Conservation (phyloP, 2,888 invertebrate genomes). For the Microplitis manilae region DNA sequence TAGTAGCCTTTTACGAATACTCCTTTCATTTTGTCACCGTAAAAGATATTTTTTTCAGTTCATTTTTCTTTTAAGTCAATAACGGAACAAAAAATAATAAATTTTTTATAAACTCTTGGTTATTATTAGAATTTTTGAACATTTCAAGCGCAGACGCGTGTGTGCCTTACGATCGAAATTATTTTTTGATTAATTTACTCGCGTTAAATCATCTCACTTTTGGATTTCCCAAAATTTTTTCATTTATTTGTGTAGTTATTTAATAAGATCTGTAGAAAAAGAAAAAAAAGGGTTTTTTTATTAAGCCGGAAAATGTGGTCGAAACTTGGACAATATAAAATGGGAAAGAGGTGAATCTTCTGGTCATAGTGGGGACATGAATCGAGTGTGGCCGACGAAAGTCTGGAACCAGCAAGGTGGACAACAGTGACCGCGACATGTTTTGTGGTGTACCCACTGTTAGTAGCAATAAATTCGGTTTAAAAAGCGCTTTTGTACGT, state of each 20-base stretch:
- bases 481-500: conserved; percentile 63
- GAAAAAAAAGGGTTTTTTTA: background rate
- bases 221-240: background rate
- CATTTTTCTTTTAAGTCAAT: conserved; percentile 6
- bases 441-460: conserved; percentile 52
- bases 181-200: too few relatives aligned
- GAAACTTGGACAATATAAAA: background rate
- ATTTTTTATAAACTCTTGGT: too few relatives aligned
- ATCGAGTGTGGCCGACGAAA: conserved; percentile 31
- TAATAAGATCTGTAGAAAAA: background rate
- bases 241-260: background rate
- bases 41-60: background rate
- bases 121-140: too few relatives aligned
- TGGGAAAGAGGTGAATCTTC: conserved; percentile 4
- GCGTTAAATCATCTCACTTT: too few relatives aligned
- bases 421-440: conserved; percentile 53
- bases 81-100: too few relatives aligned
- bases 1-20: background rate
- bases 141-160: too few relatives aligned
- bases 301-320: background rate
- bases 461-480: conserved; percentile 62
- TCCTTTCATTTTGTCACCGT: background rate
- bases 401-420: conserved; percentile 33
- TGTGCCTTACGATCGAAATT: too few relatives aligned
- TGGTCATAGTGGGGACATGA: background rate